Conservation (phyloP, 2,797 vertebrate species). For the Sebastes hubbsi region DNA sequence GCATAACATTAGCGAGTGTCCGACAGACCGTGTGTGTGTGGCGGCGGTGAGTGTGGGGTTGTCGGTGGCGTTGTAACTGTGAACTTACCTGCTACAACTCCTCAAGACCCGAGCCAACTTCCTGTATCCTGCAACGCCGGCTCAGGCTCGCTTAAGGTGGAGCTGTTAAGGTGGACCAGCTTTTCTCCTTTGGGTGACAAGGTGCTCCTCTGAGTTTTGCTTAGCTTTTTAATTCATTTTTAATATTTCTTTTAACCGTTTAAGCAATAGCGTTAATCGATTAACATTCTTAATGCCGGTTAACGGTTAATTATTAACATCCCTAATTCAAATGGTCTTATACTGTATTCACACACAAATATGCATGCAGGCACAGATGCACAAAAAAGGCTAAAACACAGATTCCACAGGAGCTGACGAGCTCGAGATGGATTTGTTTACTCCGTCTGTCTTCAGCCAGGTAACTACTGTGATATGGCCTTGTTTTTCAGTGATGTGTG, state of each 20-base stretch:
- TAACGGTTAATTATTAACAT: too few species aligned
- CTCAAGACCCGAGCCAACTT: too few species aligned
- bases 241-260: too few species aligned
- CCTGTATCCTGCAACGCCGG: accelerated
- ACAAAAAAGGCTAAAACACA: background rate
- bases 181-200: too few species aligned
- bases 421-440: slow-evolving; percentile 51
- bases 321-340: background rate
- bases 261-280: accelerated
- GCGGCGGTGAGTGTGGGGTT: too few species aligned
- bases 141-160: accelerated
- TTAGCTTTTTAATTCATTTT: accelerated
- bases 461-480: slow-evolving; percentile 65
- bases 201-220: too few species aligned
- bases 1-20: accelerated
- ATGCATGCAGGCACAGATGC: background rate
- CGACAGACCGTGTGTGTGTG: too few species aligned
- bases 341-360: background rate
- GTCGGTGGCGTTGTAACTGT: too few species aligned
- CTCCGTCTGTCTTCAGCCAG: slow-evolving; percentile 33
- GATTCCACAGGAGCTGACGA: slow-evolving; percentile 12
- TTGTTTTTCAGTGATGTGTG: slow-evolving; percentile 50
- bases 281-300: too few species aligned
- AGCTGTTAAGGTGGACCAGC: too few species aligned
- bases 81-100: too few species aligned